These are phyloP conservation scores for Heliconius hermathena DNA, from an alignment of 1,140 invertebrate species.

Conservation along the genomic window DNA sequence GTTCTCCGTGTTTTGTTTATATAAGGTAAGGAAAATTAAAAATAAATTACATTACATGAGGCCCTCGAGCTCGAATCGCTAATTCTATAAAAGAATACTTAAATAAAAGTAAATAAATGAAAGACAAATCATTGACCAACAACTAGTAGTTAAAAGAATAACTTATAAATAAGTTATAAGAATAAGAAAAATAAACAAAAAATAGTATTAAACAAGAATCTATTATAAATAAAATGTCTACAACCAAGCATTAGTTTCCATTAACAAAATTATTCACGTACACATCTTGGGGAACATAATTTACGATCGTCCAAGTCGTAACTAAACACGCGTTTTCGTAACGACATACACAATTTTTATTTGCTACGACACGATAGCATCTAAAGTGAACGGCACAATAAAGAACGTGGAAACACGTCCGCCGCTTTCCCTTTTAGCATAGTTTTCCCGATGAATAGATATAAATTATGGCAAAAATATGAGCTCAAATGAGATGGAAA, in stretches of 20 bases:
- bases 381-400: not conserved
- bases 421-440: constrained; percentile 52
- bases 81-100: too few species aligned
- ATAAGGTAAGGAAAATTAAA: too few species aligned
- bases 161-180: too few species aligned
- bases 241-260: not conserved
- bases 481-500: not conserved
- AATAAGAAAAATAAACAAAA: too few species aligned
- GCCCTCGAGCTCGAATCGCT: too few species aligned
- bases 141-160: too few species aligned
- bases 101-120: too few species aligned
- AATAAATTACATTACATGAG: too few species aligned
- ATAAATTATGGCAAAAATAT: constrained; percentile 25
- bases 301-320: constrained; percentile 1
- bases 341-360: constrained; percentile 14
- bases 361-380: not conserved
- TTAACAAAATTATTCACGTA: not conserved
- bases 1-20: too few species aligned
- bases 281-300: not conserved
- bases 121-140: too few species aligned
- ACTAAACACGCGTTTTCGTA: constrained; percentile 20
- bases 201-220: too few species aligned
- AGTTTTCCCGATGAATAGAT: constrained; percentile 36
- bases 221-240: not conserved
- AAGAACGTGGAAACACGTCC: constrained; percentile 20